Percentiles rank a stretch among this genome's conserved stretches.
Conservation (phyloP, 2,797 vertebrate genomes). For the Tragelaphus oryx region DNA sequence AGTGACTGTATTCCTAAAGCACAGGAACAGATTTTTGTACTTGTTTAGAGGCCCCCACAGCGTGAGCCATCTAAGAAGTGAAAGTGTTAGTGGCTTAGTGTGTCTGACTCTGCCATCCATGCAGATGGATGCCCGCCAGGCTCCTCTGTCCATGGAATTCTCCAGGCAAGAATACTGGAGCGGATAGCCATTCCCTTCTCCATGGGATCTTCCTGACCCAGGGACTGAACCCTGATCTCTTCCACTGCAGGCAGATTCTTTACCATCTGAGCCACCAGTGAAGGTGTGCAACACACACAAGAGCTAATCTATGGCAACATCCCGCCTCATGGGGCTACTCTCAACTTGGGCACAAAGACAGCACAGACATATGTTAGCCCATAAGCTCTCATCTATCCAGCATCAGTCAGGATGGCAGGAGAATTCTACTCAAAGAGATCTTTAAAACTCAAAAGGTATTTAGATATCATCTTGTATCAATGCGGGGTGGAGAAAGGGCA, state of each 20-base stretch:
- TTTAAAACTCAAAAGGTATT: conserved; percentile 10
- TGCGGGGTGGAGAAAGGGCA: not conserved
- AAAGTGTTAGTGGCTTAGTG: not conserved
- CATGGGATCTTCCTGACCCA: not conserved
- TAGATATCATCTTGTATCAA: not conserved
- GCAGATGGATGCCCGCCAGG: not conserved
- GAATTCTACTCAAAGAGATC: not conserved
- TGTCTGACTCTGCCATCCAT: not conserved
- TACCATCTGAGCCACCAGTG: not conserved
- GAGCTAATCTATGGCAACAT: not conserved
- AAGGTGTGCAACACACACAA: not conserved
- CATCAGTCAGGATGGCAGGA: not conserved
- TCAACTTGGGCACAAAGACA: not conserved
- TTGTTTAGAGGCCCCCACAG: not conserved
- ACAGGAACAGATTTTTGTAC: not conserved
- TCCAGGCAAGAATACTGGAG: not conserved
- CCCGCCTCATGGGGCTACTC: not conserved
- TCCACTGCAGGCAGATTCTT: not conserved
- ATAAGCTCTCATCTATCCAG: not conserved
- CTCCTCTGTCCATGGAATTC: not conserved
- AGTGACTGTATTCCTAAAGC: not conserved
- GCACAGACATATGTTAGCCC: not conserved
- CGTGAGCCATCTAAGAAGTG: not conserved
- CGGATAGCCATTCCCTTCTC: not conserved
- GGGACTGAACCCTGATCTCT: not conserved